These are phyloP conservation scores for Ochotona curzoniae DNA, from an alignment of 2,113 vertebrate genomes.

Conservation along the genomic window DNA sequence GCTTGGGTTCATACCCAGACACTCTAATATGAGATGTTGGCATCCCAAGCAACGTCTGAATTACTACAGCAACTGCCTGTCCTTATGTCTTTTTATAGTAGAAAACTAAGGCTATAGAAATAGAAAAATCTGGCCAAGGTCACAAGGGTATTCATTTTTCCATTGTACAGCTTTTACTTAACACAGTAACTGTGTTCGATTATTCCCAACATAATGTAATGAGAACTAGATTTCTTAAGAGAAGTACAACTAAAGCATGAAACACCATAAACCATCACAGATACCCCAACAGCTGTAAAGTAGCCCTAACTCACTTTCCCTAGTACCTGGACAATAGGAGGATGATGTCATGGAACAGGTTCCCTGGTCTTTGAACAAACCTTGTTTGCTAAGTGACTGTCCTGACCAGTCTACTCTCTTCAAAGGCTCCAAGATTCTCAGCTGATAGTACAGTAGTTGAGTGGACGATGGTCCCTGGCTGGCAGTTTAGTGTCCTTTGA, in stretches of 20 bases:
- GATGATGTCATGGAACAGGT: background rate
- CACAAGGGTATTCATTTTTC: background rate
- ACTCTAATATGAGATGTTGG: too few species aligned
- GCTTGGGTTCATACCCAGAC: too few species aligned
- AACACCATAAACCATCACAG: background rate
- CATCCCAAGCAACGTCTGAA: too few species aligned
- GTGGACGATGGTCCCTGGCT: background rate
- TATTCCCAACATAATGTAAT: background rate
- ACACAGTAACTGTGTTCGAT: background rate
- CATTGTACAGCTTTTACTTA: background rate
- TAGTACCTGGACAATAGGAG: background rate
- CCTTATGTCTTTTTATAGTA: background rate
- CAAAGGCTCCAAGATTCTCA: background rate
- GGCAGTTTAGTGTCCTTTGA: background rate
- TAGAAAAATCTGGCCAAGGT: background rate
- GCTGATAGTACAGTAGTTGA: background rate
- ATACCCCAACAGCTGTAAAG: background rate
- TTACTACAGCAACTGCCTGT: too few species aligned
- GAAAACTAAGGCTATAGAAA: background rate
- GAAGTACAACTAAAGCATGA: slow-evolving; percentile 22
- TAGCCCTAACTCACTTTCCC: background rate
- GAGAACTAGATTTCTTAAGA: background rate
- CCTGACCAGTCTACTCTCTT: background rate
- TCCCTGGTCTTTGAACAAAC: background rate
- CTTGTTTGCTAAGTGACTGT: background rate